Percentiles rank a stretch among this genome's conserved stretches.
Evolutionary conservation across 2,888 invertebrate genomes (phyloP).

Genomic region (Fragum sueziense): DNA sequence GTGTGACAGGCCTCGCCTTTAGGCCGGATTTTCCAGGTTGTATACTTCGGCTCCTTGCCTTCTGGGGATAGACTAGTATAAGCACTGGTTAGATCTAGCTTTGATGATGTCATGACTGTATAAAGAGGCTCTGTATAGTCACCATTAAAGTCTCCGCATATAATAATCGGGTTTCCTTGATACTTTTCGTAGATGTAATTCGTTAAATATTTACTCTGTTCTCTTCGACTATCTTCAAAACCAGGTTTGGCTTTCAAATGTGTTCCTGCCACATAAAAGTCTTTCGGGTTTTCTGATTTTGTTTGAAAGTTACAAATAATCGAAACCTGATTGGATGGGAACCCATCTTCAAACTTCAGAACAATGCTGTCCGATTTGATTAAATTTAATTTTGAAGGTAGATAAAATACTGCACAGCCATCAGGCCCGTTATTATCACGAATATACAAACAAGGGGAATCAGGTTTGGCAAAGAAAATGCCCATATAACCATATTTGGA

Average conservation of each 20-base stretch:
- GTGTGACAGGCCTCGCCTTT: conserved; percentile 88
- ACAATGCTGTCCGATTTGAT: conserved; percentile 76
- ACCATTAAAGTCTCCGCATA: conserved; percentile 91
- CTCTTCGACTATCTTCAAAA: conserved; percentile 68
- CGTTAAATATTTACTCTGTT: conserved; percentile 73
- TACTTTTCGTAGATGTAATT: conserved; percentile 62
- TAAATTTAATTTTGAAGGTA: conserved; percentile 86
- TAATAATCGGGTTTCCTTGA: conserved; percentile 84
- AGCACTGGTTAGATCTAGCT: conserved; percentile 76
- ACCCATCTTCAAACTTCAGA: conserved; percentile 52
- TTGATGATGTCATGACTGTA: conserved; percentile 83
- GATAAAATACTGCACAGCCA: conserved; percentile 90
- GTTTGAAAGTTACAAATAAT: conserved; percentile 83
- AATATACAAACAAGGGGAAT: conserved; percentile 89
- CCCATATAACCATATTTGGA: conserved; percentile 87
- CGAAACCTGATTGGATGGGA: conserved; percentile 84
- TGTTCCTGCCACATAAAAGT: conserved; percentile 88
- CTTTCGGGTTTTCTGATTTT: conserved; percentile 66
- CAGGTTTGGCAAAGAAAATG: conserved; percentile 89
- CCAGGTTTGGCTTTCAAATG: conserved; percentile 90
- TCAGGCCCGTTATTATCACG: conserved; percentile 90
- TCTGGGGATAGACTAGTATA: conserved; percentile 76
- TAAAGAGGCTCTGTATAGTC: conserved; percentile 89
- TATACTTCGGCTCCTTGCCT: conserved; percentile 87
- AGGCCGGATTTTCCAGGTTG: conserved; percentile 88